Percentiles rank a stretch among this genome's conserved stretches.
phyloP scores from a whole-genome alignment of 2,888 invertebrate genomes.

The Exephanes ischioxanthus region DNA sequence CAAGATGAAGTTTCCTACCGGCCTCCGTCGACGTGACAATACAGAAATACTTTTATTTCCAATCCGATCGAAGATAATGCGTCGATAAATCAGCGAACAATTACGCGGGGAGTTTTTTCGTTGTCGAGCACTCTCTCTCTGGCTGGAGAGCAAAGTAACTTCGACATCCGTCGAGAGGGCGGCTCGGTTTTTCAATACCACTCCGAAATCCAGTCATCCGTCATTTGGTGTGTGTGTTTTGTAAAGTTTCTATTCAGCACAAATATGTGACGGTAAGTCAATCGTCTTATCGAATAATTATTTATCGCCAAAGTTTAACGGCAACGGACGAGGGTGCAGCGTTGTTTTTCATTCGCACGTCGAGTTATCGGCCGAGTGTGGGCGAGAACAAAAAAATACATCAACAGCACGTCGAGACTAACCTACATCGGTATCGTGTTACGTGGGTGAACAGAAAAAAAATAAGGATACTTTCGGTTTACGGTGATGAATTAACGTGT shows the following conservation, averaged over 20 bases:
- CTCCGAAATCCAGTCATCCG: constrained; percentile 70
- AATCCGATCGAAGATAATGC: not conserved
- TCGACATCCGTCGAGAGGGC: constrained; percentile 71
- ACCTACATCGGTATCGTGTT: constrained; percentile 66
- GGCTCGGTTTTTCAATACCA: constrained; percentile 71
- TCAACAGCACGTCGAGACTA: constrained; percentile 58
- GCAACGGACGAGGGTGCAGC: not conserved
- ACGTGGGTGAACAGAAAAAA: constrained; percentile 51
- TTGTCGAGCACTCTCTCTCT: not conserved
- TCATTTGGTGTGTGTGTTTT: constrained; percentile 75
- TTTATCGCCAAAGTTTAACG: not conserved
- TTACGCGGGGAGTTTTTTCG: not conserved
- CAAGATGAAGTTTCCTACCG: not conserved
- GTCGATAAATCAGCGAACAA: not conserved
- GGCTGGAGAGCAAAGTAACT: constrained; percentile 41
- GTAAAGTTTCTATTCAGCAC: constrained; percentile 72
- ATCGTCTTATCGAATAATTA: constrained; percentile 5
- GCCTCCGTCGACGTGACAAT: not conserved
- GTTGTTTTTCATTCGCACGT: not conserved
- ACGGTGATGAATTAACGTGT: not conserved
- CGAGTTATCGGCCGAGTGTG: constrained; percentile 3
- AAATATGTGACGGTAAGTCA: constrained; percentile 82
- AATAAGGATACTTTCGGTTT: constrained; percentile 45
- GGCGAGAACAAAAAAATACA: constrained; percentile 50
- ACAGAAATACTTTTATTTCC: not conserved